Base-by-base conservation (phyloP, 2,797 vertebrate genomes). In the Chaunax sp. region DNA sequence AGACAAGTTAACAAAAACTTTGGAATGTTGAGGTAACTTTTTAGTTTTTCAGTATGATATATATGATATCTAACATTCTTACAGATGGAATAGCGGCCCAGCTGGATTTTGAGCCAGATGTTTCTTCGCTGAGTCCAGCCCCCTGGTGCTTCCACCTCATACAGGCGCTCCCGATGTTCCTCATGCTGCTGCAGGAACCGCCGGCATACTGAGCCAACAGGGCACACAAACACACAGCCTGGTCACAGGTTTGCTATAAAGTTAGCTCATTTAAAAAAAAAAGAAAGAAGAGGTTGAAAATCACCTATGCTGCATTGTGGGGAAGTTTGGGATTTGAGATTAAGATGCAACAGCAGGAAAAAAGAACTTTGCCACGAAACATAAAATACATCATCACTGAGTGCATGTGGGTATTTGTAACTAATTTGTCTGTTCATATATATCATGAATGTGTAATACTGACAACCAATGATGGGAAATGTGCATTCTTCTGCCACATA, bases 61-160 rank as follows among this genome's bases (percentile, higher is more conserved):
- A n/a, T n/a, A n/a, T 30, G 33, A 35, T 35, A 35, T 16, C 3
- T 9, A 26, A 19, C 2, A 20, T 35, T 20, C 52, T 23, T 38
- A 77, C 94, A 49, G 52, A 80, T 77, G 30, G 69, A 50, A 77
- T 79, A 84, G 37, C 61, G 74, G 9, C 79, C 83, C 15, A 96
- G 92, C 64, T 91, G 94, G 79, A 97, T 89, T 80, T 89, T 94
- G 23, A 98, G 90, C 97, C 97, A 98, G 89, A 98, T 94, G 86
- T 95, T 98, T 60, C 76, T 35, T 7, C 95, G 79, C 70, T 97
- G 96, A 72, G 79, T 85, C 96, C 96, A 97, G 15, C 87, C 90
- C 25, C 98, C 97, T 0, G 96, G 96, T 62, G 95, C 87, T 75
- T 97, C 94, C 72, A 96, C 96, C 85, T 98, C 96, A 82, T 96